Evolutionary conservation across 2,113 vertebrate species (phyloP).

Genomic region (Piaya cayana): DNA sequence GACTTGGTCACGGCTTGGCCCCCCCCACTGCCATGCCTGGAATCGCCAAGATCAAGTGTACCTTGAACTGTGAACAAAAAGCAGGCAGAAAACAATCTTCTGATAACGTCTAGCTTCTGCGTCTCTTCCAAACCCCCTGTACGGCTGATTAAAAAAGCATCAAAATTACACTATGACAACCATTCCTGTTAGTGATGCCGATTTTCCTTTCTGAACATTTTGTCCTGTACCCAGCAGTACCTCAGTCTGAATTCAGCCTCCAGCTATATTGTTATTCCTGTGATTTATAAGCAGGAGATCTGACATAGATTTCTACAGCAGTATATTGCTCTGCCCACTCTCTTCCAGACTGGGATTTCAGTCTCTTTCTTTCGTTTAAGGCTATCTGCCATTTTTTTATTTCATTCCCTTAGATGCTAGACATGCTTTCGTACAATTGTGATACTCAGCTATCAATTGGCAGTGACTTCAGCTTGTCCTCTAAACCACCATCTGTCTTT

Average conservation of each 20-base stretch:
- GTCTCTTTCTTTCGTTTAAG: background rate
- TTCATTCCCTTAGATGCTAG: background rate
- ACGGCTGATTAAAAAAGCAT: background rate
- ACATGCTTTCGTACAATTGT: background rate
- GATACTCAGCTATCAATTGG: background rate
- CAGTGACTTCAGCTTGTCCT: background rate
- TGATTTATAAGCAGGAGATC: conserved; percentile 24
- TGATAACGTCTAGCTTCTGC: background rate
- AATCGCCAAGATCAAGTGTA: background rate
- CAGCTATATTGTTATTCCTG: background rate
- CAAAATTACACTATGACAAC: background rate
- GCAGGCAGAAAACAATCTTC: background rate
- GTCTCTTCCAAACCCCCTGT: background rate
- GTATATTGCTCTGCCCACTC: background rate
- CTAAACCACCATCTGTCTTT: conserved; percentile 31
- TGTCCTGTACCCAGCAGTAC: background rate
- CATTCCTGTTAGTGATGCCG: background rate
- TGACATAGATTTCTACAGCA: conserved; percentile 10
- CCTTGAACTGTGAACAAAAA: background rate
- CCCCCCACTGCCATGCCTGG: background rate
- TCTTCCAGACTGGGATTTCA: background rate
- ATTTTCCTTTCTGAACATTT: background rate
- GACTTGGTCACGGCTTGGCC: background rate
- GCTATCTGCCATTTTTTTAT: conserved; percentile 4
- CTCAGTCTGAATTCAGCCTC: background rate